phyloP scores from a whole-genome alignment of 2,888 invertebrate genomes.

The Coelogynopora nodosa region DNA sequence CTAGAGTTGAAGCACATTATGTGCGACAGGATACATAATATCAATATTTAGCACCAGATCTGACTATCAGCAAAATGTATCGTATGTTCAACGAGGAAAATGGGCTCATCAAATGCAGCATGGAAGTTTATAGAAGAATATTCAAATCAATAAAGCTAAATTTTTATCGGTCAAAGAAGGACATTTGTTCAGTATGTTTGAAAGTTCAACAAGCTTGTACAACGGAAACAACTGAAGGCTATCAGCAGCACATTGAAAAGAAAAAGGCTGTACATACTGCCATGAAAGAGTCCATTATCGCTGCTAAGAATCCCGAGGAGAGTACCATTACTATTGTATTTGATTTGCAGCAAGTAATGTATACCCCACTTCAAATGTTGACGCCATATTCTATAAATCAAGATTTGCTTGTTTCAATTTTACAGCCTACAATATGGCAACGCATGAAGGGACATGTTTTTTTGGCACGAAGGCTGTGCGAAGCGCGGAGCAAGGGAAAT shows the following conservation, averaged over 20 bases:
- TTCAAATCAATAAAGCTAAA: background rate
- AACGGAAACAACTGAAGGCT: background rate
- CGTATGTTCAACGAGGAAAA: background rate
- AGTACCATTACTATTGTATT: background rate
- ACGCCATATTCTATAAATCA: constrained; percentile 25
- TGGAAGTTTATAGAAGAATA: background rate
- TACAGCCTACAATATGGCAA: constrained; percentile 22
- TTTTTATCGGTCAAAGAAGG: background rate
- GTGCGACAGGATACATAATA: background rate
- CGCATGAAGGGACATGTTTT: constrained; percentile 23
- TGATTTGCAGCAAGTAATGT: constrained; percentile 41
- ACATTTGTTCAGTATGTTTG: background rate
- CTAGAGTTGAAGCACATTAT: constrained; percentile 37
- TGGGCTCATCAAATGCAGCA: background rate
- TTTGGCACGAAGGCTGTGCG: constrained; percentile 34
- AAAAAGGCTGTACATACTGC: background rate
- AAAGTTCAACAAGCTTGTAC: background rate
- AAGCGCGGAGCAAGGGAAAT: constrained; percentile 37
- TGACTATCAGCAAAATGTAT: background rate
- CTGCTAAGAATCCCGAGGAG: background rate
- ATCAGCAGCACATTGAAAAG: background rate
- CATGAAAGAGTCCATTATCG: background rate
- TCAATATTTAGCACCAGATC: background rate
- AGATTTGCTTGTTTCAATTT: constrained; percentile 38
- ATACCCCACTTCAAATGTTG: constrained; percentile 26